Percentiles rank a stretch among this genome's conserved stretches.
These are phyloP conservation scores for Diplodus sargus DNA, from an alignment of 2,797 vertebrate genomes.

Conservation along the genomic window DNA sequence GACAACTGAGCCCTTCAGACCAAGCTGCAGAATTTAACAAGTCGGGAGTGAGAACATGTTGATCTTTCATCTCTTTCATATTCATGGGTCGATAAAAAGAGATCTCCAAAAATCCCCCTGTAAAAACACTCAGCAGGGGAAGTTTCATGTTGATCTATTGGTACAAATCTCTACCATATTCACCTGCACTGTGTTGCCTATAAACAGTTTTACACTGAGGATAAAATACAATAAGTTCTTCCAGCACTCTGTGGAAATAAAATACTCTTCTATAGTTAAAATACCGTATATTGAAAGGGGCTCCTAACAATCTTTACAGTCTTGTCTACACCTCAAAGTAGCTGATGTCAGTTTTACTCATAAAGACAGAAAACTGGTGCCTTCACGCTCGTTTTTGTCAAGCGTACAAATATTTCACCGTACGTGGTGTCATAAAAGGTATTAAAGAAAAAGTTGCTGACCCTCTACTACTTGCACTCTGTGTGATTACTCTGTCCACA, in stretches of 20 bases:
- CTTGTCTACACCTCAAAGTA: neutral
- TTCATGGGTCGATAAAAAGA: too few relatives aligned
- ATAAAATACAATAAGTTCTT: constrained; percentile 16
- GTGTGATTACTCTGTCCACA: constrained; percentile 61
- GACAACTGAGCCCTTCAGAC: too few relatives aligned
- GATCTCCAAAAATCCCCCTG: too few relatives aligned
- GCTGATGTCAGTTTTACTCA: neutral
- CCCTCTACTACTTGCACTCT: constrained; percentile 57
- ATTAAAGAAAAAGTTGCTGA: constrained; percentile 29
- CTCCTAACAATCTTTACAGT: neutral
- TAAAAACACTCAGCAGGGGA: too few relatives aligned
- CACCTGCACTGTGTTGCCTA: too few relatives aligned
- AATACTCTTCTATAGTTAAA: neutral
- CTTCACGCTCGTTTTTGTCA: constrained; percentile 11
- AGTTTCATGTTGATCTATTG: too few relatives aligned
- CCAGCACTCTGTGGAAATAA: neutral
- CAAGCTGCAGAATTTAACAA: too few relatives aligned
- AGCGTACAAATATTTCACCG: constrained; percentile 12
- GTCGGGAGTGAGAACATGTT: too few relatives aligned
- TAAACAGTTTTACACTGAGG: constrained; percentile 1
- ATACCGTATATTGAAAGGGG: constrained; percentile 11
- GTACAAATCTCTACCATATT: too few relatives aligned
- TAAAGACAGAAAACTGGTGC: constrained; percentile 22
- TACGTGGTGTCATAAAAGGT: constrained; percentile 32
- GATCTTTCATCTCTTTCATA: too few relatives aligned